These are phyloP conservation scores for Conger conger DNA, from an alignment of 2,113 vertebrate genomes.

Conservation along the genomic window DNA sequence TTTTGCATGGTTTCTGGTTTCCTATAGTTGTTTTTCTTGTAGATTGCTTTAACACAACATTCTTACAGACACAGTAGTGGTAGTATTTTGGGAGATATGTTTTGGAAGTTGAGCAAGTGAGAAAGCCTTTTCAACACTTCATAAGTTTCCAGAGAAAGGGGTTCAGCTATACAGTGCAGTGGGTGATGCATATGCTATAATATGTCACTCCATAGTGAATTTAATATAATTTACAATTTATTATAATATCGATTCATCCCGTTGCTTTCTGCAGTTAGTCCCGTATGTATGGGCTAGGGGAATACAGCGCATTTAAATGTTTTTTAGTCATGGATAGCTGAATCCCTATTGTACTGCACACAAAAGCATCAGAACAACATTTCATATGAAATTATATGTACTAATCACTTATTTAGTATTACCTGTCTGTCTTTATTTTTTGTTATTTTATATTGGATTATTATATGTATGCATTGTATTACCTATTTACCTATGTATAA, in stretches of 20 bases:
- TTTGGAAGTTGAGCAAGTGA: conserved; percentile 49
- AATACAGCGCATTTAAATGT: conserved; percentile 47
- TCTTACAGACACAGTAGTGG: conserved; percentile 32
- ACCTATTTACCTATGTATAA: conserved; percentile 60
- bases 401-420: conserved; percentile 33
- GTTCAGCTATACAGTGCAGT: conserved; percentile 72
- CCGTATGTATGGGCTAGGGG: conserved; percentile 44
- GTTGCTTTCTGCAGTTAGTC: conserved; percentile 47
- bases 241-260: conserved; percentile 75
- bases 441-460: conserved; percentile 42
- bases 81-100: conserved; percentile 36
- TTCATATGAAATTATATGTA: not conserved
- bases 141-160: conserved; percentile 61
- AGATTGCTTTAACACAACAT: conserved; percentile 47
- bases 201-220: conserved; percentile 65
- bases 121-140: conserved; percentile 56
- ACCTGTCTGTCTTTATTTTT: conserved; percentile 39
- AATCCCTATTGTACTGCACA: not conserved
- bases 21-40: conserved; percentile 59
- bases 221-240: conserved; percentile 73
- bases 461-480: conserved; percentile 72
- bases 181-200: conserved; percentile 70
- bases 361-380: not conserved
- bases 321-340: no score
- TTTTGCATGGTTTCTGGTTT: conserved; percentile 73